Conservation (phyloP, 2,797 vertebrate genomes). For the Sebastes ruberrimus region DNA sequence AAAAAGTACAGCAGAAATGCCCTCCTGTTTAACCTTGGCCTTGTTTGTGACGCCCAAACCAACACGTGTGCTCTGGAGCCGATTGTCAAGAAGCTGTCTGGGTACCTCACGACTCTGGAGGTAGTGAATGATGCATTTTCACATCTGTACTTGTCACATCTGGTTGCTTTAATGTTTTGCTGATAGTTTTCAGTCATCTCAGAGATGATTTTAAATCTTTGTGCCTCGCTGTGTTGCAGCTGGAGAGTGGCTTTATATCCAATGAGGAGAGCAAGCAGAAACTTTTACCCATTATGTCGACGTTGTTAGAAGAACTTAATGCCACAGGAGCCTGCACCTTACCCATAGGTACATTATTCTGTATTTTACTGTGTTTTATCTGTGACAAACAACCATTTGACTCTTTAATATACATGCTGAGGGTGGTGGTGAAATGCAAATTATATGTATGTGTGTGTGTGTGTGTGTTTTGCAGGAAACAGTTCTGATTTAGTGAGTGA, state of each 20-base stretch:
- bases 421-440: not conserved
- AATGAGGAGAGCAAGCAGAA: constrained; percentile 98
- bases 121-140: constrained; percentile 64
- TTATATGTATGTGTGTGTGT: not conserved
- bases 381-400: not conserved
- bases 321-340: constrained; percentile 94
- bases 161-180: not conserved
- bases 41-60: constrained; percentile 93
- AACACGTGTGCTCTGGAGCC: constrained; percentile 97
- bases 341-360: constrained; percentile 89
- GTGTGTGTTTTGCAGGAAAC: not conserved
- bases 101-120: constrained; percentile 97
- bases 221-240: constrained; percentile 75
- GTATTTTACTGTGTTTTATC: not conserved
- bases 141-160: not conserved
- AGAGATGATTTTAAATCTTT: not conserved
- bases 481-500: not conserved
- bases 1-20: constrained; percentile 98
- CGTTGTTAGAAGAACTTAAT: constrained; percentile 94
- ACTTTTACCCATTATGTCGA: constrained; percentile 95
- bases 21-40: constrained; percentile 95
- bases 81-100: constrained; percentile 97
- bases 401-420: not conserved
- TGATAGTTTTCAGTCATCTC: not conserved
- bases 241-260: constrained; percentile 97